Percentiles rank a stretch among this genome's conserved stretches.
These are phyloP conservation scores for Parthenolecanium corni DNA, from an alignment of 2,888 invertebrate genomes.

Conservation along the genomic window DNA sequence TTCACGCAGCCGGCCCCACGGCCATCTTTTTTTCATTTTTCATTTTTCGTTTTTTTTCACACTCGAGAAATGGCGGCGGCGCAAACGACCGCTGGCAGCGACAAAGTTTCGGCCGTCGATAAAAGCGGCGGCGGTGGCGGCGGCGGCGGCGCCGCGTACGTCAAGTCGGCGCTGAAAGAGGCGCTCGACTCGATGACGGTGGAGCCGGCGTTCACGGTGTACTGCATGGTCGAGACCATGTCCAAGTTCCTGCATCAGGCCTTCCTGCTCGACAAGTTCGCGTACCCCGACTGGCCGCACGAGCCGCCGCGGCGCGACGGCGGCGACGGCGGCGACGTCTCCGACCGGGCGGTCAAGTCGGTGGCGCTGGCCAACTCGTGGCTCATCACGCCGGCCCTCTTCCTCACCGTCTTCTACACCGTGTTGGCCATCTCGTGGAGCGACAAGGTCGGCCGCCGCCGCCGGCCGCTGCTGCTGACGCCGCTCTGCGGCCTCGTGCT, in stretches of 20 bases:
- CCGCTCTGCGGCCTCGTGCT: slow-evolving; percentile 31
- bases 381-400: slow-evolving; percentile 26
- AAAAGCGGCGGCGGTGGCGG: no score
- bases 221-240: slow-evolving; percentile 1
- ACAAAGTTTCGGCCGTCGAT: no score
- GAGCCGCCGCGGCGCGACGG: no score
- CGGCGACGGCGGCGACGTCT: background rate
- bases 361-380: slow-evolving; percentile 30
- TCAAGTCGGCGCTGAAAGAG: no score
- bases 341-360: background rate
- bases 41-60: no score
- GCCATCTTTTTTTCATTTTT: no score
- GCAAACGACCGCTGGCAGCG: no score
- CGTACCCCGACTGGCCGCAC: no score
- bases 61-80: no score
- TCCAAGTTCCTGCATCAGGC: background rate
- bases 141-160: no score
- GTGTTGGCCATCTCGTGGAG: slow-evolving; percentile 32
- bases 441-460: slow-evolving; percentile 31
- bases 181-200: background rate
- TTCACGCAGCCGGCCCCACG: no score
- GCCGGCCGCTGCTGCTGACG: slow-evolving; percentile 31
- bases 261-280: background rate
- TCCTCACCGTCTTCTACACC: slow-evolving; percentile 29
- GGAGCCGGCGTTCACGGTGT: slow-evolving; percentile 9